Evolutionary conservation across 2,888 invertebrate species (phyloP).

Genomic region (Brachyptera risi): DNA sequence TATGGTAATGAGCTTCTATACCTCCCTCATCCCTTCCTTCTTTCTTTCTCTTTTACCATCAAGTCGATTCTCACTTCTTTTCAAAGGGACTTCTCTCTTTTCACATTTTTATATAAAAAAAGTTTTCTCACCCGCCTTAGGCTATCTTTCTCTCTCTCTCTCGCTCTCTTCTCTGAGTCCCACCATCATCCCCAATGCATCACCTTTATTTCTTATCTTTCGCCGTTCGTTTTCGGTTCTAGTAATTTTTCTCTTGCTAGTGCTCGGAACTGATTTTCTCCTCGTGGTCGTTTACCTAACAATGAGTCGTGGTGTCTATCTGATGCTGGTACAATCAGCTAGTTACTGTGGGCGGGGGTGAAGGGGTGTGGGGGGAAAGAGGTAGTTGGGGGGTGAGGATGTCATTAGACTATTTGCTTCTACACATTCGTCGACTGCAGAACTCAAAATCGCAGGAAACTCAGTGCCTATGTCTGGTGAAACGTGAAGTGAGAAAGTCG

Average conservation of each 20-base stretch:
- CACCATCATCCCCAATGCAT: conserved; percentile 24
- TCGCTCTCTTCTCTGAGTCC: too few species aligned
- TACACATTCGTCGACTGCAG: too few species aligned
- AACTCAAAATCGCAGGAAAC: too few species aligned
- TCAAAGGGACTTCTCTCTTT: conserved; percentile 1
- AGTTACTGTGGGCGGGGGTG: conserved; percentile 23
- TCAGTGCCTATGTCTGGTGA: too few species aligned
- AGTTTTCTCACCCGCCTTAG: conserved; percentile 6
- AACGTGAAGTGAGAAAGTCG: too few species aligned
- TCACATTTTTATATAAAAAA: conserved; percentile 14
- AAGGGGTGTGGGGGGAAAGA: conserved; percentile 26
- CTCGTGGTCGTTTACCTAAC: conserved; percentile 33
- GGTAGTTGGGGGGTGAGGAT: conserved; percentile 28
- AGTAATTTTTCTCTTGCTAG: conserved; percentile 32
- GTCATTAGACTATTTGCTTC: conserved; percentile 25
- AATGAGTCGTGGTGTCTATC: conserved; percentile 33
- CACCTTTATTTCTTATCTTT: conserved; percentile 25
- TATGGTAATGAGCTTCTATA: conserved; percentile 16
- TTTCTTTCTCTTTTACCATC: neutral
- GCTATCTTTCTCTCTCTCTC: conserved; percentile 10
- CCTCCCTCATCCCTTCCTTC: neutral
- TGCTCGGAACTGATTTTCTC: conserved; percentile 31
- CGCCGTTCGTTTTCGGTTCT: conserved; percentile 18
- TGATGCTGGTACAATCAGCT: conserved; percentile 26
- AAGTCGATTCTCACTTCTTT: conserved; percentile 6